Percentiles rank a stretch among this genome's conserved stretches.
phyloP scores from a whole-genome alignment of 2,888 invertebrate genomes.

The Hypomecis punctinalis region DNA sequence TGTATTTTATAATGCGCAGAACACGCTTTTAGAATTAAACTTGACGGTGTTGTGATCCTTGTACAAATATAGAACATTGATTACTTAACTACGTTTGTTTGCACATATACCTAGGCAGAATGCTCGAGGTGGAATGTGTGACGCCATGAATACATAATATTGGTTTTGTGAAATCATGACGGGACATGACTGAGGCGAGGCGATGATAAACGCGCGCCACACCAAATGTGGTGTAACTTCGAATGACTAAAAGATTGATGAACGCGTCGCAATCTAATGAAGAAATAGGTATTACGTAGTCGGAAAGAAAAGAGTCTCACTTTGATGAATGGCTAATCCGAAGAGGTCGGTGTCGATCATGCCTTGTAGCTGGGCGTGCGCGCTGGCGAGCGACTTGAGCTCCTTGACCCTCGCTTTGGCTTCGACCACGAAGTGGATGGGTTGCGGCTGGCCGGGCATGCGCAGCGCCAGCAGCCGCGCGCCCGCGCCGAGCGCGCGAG shows the following conservation, averaged over 20 bases:
- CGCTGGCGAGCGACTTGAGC: constrained; percentile 91
- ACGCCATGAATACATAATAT: constrained; percentile 60
- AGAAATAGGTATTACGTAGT: constrained; percentile 16
- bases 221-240: constrained; percentile 35
- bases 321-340: constrained; percentile 93
- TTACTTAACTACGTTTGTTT: constrained; percentile 62
- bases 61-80: constrained; percentile 59
- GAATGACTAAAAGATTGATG: constrained; percentile 22
- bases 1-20: constrained; percentile 22
- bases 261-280: constrained; percentile 11
- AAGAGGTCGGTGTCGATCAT: constrained; percentile 94
- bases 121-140: constrained; percentile 56
- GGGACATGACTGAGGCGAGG: constrained; percentile 47
- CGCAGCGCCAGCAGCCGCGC: constrained; percentile 88
- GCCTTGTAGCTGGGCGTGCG: constrained; percentile 92
- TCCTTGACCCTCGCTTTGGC: constrained; percentile 94
- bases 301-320: constrained; percentile 78
- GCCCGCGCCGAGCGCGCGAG: constrained; percentile 86
- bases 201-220: constrained; percentile 42
- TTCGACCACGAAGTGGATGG: constrained; percentile 86
- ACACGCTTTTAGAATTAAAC: constrained; percentile 33
- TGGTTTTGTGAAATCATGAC: constrained; percentile 57
- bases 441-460: constrained; percentile 84
- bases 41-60: constrained; percentile 49
- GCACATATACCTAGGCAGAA: constrained; percentile 54